Evolutionary conservation across 2,797 vertebrate species (phyloP), one percentile per base, ranked within the genome.

Genomic region (Oophaga sylvatica): DNA sequence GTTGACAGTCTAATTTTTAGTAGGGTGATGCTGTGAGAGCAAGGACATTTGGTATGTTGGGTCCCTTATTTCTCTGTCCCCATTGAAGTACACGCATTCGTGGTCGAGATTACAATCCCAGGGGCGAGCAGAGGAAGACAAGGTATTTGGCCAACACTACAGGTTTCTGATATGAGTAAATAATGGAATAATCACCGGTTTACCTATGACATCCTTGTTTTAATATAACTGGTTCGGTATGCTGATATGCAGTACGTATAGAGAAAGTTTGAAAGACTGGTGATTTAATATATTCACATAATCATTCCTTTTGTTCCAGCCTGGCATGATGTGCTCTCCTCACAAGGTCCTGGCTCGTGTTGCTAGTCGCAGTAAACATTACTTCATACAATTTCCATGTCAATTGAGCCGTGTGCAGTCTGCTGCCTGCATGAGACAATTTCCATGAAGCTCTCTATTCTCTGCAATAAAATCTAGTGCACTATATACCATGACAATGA

Each of bases 361-460:
- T 60, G 78, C 29, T 15, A 60, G 8, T 60, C 17, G 10, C 57
- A 22, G 78, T 62, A 31, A 79, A 31, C 3, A 59, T 79, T 31
- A 31, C 29, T 59, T 31, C 77, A 59, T 31, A 12, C 22, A 15
- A 60, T 31, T 31, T 59, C 26, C 29, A 19, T 57, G 78, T 41
- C 59, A 20, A 62, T 79, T 31, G 57, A 60, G 53, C 77, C 16
- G 16, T 79, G 76, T 78, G 53, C 76, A 31, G 53, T 79, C 56
- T 80, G 19, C 2, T 62, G 8, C 26, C 26, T 35, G 78, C 22
- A 80, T 62, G 29, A 80, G 62, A 41, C 13, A 20, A 62, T 80
- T 80, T 80, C 78, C 56, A 60, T 60, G 16, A 12, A 60, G 56
- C 16, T 60, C 29, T 41, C 29, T 5, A 60, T 57, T 35, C 56